Evolutionary conservation across 2,113 vertebrate species (phyloP).

Genomic region (Eolophus roseicapilla): DNA sequence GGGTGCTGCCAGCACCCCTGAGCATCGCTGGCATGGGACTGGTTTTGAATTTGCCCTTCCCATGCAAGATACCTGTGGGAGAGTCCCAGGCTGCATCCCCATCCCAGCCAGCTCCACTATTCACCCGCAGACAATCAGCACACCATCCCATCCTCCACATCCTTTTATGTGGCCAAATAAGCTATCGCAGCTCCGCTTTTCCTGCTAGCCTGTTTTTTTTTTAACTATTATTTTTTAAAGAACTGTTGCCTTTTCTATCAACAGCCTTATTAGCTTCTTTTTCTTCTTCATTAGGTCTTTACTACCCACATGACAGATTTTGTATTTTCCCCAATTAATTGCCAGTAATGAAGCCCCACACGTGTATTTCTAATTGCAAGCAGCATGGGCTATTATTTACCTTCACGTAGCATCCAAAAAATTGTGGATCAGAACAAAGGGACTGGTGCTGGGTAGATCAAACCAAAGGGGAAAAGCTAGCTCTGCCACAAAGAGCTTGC

Average conservation of each 20-base stretch:
- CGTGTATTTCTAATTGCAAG: neutral
- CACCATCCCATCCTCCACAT: neutral
- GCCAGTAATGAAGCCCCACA: neutral
- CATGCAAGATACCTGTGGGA: neutral
- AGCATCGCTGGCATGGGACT: rapidly evolving
- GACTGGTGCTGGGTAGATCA: neutral
- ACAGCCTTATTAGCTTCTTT: neutral
- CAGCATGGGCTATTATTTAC: neutral
- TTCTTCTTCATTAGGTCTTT: neutral
- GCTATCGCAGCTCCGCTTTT: neutral
- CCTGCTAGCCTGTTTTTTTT: neutral
- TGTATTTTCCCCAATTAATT: neutral
- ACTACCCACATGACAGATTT: neutral
- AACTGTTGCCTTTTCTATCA: neutral
- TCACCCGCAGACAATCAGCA: neutral
- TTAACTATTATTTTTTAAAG: neutral
- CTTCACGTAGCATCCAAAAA: neutral
- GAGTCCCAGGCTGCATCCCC: neutral
- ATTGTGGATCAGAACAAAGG: neutral
- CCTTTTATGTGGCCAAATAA: neutral
- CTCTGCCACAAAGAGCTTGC: neutral
- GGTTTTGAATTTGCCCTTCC: neutral
- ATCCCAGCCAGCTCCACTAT: neutral
- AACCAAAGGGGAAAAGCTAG: neutral
- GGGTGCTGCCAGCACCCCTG: neutral